phyloP scores from a whole-genome alignment of 2,797 vertebrate species.

The Pteropus rufus region DNA sequence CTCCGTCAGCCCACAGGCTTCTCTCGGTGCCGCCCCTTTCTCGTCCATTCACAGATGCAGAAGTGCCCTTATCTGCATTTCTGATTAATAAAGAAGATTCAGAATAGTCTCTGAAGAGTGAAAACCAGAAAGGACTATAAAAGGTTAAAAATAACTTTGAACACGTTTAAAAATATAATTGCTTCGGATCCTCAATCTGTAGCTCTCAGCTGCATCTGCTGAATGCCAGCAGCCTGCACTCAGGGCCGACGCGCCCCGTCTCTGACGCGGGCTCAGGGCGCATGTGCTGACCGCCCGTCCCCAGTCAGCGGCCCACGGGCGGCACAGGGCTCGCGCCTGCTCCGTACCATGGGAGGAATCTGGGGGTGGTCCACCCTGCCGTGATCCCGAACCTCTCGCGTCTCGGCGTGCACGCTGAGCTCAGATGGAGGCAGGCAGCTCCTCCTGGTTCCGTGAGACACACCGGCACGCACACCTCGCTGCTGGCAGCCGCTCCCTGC shows the following conservation, averaged over 20 bases:
- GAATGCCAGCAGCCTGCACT: neutral
- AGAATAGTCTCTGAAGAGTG: constrained; percentile 17
- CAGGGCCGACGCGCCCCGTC: neutral
- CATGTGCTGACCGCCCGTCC: too few relatives aligned
- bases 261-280: neutral
- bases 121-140: constrained; percentile 48
- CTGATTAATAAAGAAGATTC: neutral
- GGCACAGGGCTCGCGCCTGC: fast-evolving
- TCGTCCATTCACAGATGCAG: constrained; percentile 14
- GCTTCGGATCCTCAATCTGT: constrained; percentile 49
- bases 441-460: too few relatives aligned
- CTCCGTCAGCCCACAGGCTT: too few relatives aligned
- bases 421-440: neutral
- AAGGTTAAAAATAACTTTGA: constrained; percentile 65
- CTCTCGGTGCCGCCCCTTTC: neutral
- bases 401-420: neutral
- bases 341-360: neutral
- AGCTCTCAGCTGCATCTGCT: neutral
- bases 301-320: fast-evolving
- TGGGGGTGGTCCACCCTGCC: neutral
- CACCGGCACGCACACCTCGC: too few relatives aligned
- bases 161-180: constrained; percentile 48
- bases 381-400: neutral
- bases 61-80: neutral
- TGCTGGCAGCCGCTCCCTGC: neutral